A percentile compares a stretch with the other conserved stretches of the same genome.
Evolutionary conservation across 2,888 invertebrate species (phyloP).

Genomic region (Caenorhabditis virilis): DNA sequence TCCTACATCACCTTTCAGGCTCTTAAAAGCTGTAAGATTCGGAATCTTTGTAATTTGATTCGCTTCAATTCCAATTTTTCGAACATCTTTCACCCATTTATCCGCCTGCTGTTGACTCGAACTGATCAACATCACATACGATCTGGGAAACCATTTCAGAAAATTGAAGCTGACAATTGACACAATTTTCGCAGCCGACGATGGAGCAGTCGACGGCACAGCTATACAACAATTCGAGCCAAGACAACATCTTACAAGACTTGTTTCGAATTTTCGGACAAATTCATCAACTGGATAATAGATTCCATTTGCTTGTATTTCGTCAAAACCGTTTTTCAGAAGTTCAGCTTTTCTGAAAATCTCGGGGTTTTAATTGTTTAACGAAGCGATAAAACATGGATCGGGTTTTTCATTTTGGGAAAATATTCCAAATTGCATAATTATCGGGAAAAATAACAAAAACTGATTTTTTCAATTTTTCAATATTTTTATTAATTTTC

Average conservation of each 20-base stretch:
- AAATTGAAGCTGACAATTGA: constrained; percentile 25
- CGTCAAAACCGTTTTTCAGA: constrained; percentile 21
- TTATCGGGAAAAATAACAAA: too few relatives aligned
- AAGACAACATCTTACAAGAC: constrained; percentile 15
- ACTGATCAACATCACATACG: constrained; percentile 3
- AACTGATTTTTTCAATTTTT: too few relatives aligned
- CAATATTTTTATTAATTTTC: too few relatives aligned
- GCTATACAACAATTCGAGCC: constrained; percentile 25
- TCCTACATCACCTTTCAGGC: constrained; percentile 10
- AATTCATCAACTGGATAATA: constrained; percentile 29
- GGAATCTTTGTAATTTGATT: constrained; percentile 12
- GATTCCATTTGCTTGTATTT: constrained; percentile 13
- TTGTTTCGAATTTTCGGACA: constrained; percentile 24
- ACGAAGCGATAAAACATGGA: neutral
- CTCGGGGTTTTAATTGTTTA: neutral
- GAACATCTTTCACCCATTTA: neutral
- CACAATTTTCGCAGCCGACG: constrained; percentile 13
- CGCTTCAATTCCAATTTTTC: neutral
- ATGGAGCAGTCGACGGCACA: constrained; percentile 17
- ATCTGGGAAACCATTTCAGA: constrained; percentile 34
- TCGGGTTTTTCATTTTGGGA: neutral
- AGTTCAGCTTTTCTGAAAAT: constrained; percentile 15
- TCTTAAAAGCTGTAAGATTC: constrained; percentile 21
- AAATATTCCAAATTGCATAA: constrained; percentile 1
- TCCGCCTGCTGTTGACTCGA: neutral